Evolutionary conservation across 1,140 invertebrate species (phyloP), one percentile per base, ranked within the genome.

Genomic region (Drosophila pseudoananassae): DNA sequence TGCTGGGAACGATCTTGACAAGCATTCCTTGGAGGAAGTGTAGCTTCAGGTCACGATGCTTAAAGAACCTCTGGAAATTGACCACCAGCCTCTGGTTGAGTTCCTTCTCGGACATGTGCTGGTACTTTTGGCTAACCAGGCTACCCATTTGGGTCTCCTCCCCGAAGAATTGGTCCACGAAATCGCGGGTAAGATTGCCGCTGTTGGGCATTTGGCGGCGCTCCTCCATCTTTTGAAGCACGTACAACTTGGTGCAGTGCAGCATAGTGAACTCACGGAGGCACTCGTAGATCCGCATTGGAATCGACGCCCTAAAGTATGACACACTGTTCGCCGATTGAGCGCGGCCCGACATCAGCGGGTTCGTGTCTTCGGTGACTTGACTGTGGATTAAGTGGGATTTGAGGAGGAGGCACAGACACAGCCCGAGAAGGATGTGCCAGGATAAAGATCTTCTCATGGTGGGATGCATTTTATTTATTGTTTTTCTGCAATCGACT

Each of bases 241-340:
- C 77, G n/a, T 84, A 92, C 17, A 91, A 43, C 57, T 92, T 92
- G n/a, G 90, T 89, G 65, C 91, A 92, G 46, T 89, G 89, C 46
- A 91, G 61, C 69, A 91, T 82, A 46, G 56, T 78, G 14, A 66
- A 77, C 20, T 75, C 78, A 4, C 78, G 60, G 25, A 91, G 69
- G 23, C 91, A 92, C 58, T 91, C 84, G 40, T 89, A 92, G 15
- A 92, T 78, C 7, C 90, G 85, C 79, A 91, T 84, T 5, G 91
- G 91, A 47, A 91, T 90, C 6, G 91, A 85, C 29, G 85, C 75
- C 70, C 75, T 85, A 64, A 89, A 81, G 77, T 91, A 91, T 82
- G 82, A 77, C 51, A 89, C 74, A 58, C 59, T 77, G 47, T 78
- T 70, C 54, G 73, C 40, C 15, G 56, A 12, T 27, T 61, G 73